Evolutionary conservation across 2,113 vertebrate species (phyloP).

Genomic region (Bufo bufo): DNA sequence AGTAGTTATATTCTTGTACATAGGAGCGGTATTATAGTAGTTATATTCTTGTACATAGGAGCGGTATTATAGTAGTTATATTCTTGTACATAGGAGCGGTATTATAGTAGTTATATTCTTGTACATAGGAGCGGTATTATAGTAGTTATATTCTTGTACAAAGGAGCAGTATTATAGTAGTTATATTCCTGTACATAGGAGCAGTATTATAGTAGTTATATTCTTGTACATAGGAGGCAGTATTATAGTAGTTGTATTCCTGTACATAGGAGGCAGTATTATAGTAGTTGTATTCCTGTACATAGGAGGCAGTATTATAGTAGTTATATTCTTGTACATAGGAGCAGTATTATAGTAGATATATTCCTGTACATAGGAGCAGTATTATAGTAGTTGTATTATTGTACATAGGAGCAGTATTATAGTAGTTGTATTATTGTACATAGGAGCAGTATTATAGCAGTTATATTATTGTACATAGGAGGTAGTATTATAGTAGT

Average conservation of each 20-base stretch:
- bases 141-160: neutral
- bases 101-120: conserved; percentile 4
- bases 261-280: neutral
- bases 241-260: neutral
- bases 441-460: too few species aligned
- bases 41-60: too few species aligned
- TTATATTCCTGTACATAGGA: neutral
- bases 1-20: too few species aligned
- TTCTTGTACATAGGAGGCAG: neutral
- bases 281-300: conserved; percentile 2
- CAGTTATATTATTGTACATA: too few species aligned
- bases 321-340: neutral
- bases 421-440: too few species aligned
- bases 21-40: too few species aligned
- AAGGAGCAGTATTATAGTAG: neutral
- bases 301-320: neutral
- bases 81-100: neutral
- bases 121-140: neutral
- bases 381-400: neutral
- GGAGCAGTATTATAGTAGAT: neutral
- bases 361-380: neutral
- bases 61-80: neutral
- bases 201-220: conserved; percentile 7
- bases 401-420: too few species aligned
- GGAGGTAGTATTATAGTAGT: too few species aligned